phyloP scores from a whole-genome alignment of 2,797 vertebrate genomes.

The Brachyalestes nurse region DNA sequence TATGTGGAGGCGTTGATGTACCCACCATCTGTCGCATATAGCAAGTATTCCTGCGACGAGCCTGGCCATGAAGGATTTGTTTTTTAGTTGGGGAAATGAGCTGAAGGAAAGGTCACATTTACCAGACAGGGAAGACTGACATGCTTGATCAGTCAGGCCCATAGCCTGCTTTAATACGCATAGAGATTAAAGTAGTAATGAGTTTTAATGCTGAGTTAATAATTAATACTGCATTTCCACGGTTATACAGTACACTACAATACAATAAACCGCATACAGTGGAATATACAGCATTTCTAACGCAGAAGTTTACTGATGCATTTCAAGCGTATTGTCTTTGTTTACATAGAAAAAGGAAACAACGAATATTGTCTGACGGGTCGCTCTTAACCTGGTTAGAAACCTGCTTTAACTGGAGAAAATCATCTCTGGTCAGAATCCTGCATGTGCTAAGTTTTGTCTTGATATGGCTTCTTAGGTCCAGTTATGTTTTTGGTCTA shows the following conservation, averaged over 20 bases:
- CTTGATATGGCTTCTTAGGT: background rate
- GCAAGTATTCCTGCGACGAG: constrained; percentile 25
- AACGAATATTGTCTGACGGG: too few species aligned
- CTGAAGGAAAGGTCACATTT: constrained; percentile 19
- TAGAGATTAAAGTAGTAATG: constrained; percentile 17
- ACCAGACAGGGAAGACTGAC: constrained; percentile 41
- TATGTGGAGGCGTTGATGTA: constrained; percentile 33
- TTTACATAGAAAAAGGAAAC: too few species aligned
- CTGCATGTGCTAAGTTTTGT: too few species aligned
- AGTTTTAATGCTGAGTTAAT: background rate
- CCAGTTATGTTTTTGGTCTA: background rate
- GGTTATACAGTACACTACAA: too few species aligned
- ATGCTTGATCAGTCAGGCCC: constrained; percentile 26
- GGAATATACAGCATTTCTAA: too few species aligned
- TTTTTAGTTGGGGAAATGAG: constrained; percentile 41
- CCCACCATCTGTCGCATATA: constrained; percentile 33
- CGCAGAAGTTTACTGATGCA: too few species aligned
- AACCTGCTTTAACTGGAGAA: too few species aligned
- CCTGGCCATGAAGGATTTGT: constrained; percentile 32
- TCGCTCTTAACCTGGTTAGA: too few species aligned
- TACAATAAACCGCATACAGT: too few species aligned
- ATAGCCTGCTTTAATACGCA: constrained; percentile 27
- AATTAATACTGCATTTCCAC: background rate
- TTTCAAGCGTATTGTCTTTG: too few species aligned
- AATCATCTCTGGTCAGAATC: too few species aligned